These are phyloP conservation scores for Oreocharis arfaki DNA, from an alignment of 2,113 vertebrate species.

Conservation along the genomic window DNA sequence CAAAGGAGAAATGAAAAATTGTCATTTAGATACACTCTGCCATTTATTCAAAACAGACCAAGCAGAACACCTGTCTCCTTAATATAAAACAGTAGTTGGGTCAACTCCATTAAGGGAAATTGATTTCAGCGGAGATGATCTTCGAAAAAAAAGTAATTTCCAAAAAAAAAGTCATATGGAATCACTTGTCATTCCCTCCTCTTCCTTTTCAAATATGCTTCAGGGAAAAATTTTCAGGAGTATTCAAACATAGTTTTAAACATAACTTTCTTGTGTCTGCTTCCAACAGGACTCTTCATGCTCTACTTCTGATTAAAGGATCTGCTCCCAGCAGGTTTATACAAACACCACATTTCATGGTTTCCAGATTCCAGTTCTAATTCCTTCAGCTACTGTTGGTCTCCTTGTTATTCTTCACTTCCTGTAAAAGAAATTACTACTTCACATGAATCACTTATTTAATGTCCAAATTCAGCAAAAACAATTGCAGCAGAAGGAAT, in stretches of 20 bases:
- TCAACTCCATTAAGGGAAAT: conserved; percentile 8
- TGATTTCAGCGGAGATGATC: conserved; percentile 5
- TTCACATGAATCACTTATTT: not conserved
- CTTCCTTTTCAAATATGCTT: conserved; percentile 2
- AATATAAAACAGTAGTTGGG: conserved; percentile 29
- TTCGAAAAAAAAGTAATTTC: not conserved
- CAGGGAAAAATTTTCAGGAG: not conserved
- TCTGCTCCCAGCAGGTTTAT: conserved; percentile 1
- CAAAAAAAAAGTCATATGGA: conserved; percentile 13
- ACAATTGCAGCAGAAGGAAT: not conserved
- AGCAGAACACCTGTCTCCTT: conserved; percentile 26
- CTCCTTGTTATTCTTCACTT: not conserved
- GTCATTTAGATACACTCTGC: not conserved
- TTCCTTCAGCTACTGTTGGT: not conserved
- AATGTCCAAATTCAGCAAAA: not conserved
- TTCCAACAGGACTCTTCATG: conserved; percentile 4
- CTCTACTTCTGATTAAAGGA: conserved; percentile 20
- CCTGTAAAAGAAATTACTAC: not conserved
- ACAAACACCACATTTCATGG: not conserved
- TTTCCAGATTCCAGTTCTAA: not conserved
- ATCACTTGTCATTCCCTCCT: not conserved
- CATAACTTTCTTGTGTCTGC: not conserved
- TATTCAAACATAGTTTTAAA: not conserved
- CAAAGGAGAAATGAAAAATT: conserved; percentile 6
- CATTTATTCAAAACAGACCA: conserved; percentile 29